Conservation (phyloP, 2,888 invertebrate genomes). For the Tachina lurida region DNA sequence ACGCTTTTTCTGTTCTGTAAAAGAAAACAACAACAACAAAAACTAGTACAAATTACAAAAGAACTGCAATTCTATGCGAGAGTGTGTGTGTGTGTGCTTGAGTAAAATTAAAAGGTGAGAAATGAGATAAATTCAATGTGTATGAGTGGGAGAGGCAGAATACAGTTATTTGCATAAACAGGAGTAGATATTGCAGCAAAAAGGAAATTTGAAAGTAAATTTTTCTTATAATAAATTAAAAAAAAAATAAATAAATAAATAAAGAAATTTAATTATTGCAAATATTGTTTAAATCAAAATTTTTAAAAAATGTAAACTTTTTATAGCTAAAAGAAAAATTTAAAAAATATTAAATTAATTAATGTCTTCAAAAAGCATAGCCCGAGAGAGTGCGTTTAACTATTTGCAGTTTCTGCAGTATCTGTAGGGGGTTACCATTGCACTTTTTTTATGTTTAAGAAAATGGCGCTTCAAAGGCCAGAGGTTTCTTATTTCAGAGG, state of each 20-base stretch:
- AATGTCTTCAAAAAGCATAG: not conserved
- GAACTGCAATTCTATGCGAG: not conserved
- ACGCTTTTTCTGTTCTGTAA: constrained; percentile 45
- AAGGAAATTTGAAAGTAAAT: not conserved
- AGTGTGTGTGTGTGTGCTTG: not conserved
- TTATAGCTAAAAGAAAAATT: not conserved
- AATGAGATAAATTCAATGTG: not conserved
- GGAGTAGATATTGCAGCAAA: not conserved
- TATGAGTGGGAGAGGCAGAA: not conserved
- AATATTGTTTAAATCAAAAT: not conserved
- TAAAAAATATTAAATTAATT: too few relatives aligned
- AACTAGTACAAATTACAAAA: not conserved
- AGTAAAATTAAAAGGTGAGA: not conserved
- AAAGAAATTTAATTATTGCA: not conserved
- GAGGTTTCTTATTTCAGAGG: constrained; percentile 5
- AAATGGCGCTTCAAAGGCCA: not conserved
- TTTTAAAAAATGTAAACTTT: not conserved
- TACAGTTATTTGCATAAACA: not conserved
- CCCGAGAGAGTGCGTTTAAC: not conserved
- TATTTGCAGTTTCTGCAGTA: constrained; percentile 22
- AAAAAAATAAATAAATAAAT: too few relatives aligned
- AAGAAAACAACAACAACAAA: constrained; percentile 33
- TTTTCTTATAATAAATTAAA: not conserved
- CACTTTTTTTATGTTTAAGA: not conserved
- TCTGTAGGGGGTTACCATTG: constrained; percentile 27